Base-by-base conservation (phyloP, 2,888 invertebrate genomes). In the Eurois occulta region DNA sequence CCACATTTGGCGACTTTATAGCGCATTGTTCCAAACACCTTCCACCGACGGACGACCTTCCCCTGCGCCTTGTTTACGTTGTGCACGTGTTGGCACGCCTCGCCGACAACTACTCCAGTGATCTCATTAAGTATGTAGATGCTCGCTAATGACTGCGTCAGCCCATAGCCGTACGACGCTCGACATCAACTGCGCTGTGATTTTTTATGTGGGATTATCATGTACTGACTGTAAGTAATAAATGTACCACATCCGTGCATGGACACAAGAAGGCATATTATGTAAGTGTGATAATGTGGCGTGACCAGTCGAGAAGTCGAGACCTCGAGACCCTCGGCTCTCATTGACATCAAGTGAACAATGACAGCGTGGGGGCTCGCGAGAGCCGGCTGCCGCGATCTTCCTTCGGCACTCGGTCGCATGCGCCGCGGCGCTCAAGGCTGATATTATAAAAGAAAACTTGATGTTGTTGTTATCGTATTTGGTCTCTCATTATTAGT, bases 341-440 rank as follows among this genome's bases (percentile, higher is more conserved):
- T 46, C 62, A 72, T 72, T 75, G 64, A 52, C 66, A 24, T 58
- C 43, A 83, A 83, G 72, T 83, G 84, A 60, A 75, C 79, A 83
- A 83, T 83, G 72, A 62, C 21, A 28, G 55, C 28, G 55, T 32
- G 8, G 18, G n/a, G 46, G 16, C 18, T 46, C 21, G 24, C 38
- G 0, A 62, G 43, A 28, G n/a, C n/a, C 55, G 55, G 28, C 58
- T 52, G 62, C 24, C 24, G 48, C n/a, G 46, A n/a, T 18, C 8
- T n/a, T n/a, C 41, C 11, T n/a, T 24, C 11, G 64, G 3, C 52
- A 21, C 21, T 18, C 41, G 16, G 21, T 38, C 13, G 41, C 41
- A 41, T 8, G 21, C 13, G 13, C 48, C 48, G 48, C 48, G 8
- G 52, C 52, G 21, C 48, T 48, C 48, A 48, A 48, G 48, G 48